A percentile compares a stretch with the other conserved stretches of the same genome.
phyloP scores from a whole-genome alignment of 2,888 invertebrate species.

The Morpho achilles region DNA sequence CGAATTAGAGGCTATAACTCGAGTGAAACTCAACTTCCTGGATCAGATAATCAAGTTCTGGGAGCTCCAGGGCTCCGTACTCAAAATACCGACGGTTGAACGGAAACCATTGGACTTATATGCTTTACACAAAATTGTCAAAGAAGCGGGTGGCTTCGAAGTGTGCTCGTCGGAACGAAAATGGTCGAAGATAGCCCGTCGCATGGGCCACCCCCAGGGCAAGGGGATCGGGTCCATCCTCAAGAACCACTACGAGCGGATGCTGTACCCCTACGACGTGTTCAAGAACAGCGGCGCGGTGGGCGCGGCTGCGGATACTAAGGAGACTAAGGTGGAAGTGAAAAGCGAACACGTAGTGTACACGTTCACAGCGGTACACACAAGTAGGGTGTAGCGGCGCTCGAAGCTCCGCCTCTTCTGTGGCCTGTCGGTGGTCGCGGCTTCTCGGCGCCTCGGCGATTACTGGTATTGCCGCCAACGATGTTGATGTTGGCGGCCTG shows the following conservation, averaged over 20 bases:
- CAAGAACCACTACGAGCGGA: constrained; percentile 95
- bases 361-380: no score
- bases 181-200: constrained; percentile 94
- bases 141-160: constrained; percentile 93
- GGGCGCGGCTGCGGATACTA: constrained; percentile 67
- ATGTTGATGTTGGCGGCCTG: no score
- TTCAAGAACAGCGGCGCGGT: constrained; percentile 88
- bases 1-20: constrained; percentile 97
- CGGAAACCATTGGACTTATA: constrained; percentile 95
- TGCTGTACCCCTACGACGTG: constrained; percentile 95
- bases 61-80: constrained; percentile 95
- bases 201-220: constrained; percentile 92
- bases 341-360: no score
- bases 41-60: constrained; percentile 99
- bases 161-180: constrained; percentile 91
- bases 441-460: no score
- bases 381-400: no score
- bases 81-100: constrained; percentile 97
- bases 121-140: constrained; percentile 91
- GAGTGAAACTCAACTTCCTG: constrained; percentile 97
- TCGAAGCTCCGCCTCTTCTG: no score
- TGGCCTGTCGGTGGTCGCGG: no score
- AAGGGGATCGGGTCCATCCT: constrained; percentile 92
- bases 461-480: no score
- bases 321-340: no score